A percentile compares a stretch with the other conserved stretches of the same genome.
Conservation (phyloP, 2,888 invertebrate genomes). For the Dryomyza anilis region DNA sequence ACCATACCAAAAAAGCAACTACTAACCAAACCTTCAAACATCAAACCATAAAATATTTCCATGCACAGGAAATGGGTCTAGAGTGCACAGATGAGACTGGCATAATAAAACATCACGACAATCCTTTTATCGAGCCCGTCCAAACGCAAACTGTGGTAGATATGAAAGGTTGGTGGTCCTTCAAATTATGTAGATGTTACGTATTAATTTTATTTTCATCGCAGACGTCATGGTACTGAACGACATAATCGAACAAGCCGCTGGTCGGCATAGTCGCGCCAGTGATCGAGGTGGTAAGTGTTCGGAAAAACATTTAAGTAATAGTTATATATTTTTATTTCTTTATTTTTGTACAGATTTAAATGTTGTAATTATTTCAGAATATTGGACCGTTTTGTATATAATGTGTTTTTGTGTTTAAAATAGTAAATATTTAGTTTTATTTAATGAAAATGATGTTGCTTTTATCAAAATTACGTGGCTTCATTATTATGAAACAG, state of each 20-base stretch:
- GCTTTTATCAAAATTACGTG: slow-evolving; percentile 1
- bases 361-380: slow-evolving; percentile 20
- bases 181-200: neutral
- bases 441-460: neutral
- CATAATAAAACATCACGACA: slow-evolving; percentile 84
- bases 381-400: slow-evolving; percentile 33
- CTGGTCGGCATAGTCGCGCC: slow-evolving; percentile 83
- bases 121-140: slow-evolving; percentile 88
- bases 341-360: slow-evolving; percentile 6
- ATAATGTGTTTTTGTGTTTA: slow-evolving; percentile 28
- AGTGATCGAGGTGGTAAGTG: slow-evolving; percentile 86
- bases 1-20: slow-evolving; percentile 35
- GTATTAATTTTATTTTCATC: slow-evolving; percentile 2
- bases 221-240: slow-evolving; percentile 96
- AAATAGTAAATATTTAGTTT: slow-evolving; percentile 5
- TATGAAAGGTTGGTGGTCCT: slow-evolving; percentile 77
- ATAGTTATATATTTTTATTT: no score
- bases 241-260: slow-evolving; percentile 95
- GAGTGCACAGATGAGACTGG: slow-evolving; percentile 80
- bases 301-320: no score
- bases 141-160: slow-evolving; percentile 90
- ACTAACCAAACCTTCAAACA: slow-evolving; percentile 47
- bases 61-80: slow-evolving; percentile 85
- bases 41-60: slow-evolving; percentile 75
- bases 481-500: neutral